Conservation (phyloP, 1,140 invertebrate species). For the Polypedilum vanderplanki region DNA sequence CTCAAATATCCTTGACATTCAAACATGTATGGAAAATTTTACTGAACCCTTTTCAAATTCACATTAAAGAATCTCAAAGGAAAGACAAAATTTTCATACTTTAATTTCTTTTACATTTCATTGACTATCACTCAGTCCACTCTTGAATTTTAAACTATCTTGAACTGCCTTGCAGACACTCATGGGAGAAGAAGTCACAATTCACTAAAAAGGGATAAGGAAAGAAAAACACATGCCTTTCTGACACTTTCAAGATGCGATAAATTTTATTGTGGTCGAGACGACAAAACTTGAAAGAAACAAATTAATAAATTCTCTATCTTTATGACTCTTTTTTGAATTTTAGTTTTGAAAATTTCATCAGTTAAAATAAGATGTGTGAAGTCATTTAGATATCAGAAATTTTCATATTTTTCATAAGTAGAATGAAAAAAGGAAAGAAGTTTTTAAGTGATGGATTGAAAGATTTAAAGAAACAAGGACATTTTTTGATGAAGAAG, state of each 20-base stretch:
- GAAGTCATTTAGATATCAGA: no score
- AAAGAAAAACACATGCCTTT: constrained; percentile 1
- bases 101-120: neutral
- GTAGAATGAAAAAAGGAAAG: no score
- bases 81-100: neutral
- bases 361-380: no score
- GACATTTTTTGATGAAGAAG: no score
- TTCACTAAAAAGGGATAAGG: neutral
- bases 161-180: neutral
- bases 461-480: no score
- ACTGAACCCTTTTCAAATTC: neutral
- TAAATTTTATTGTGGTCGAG: constrained; percentile 17
- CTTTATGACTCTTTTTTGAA: no score
- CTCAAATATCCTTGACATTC: no score
- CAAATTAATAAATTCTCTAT: no score
- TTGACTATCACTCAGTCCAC: neutral
- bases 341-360: no score
- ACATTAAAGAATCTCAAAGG: neutral
- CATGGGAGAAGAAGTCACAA: neutral
- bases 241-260: neutral
- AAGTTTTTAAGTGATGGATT: no score
- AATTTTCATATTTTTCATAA: no score
- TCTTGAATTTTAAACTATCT: neutral
- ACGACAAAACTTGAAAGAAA: neutral
- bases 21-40: neutral